Conservation (phyloP, 2,888 invertebrate genomes). For the Andrena bucephala region DNA sequence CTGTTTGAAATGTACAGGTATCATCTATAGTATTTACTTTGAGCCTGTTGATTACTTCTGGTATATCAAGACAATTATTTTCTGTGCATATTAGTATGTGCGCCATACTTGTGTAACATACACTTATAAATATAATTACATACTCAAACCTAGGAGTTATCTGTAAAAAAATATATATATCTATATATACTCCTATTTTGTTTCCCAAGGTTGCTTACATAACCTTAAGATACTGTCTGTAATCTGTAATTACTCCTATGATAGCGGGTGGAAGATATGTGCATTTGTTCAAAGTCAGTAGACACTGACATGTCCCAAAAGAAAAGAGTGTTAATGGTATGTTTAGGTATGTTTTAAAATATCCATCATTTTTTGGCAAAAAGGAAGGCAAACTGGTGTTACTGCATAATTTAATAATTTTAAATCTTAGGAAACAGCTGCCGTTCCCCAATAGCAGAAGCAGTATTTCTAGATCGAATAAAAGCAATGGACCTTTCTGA, state of each 20-base stretch:
- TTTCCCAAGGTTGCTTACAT: conserved; percentile 22
- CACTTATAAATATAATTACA: neutral
- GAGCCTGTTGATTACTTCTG: neutral
- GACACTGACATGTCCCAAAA: conserved; percentile 65
- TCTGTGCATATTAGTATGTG: neutral
- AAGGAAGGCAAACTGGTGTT: conserved; percentile 22
- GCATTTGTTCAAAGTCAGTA: conserved; percentile 2
- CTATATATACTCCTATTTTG: neutral
- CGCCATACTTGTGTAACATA: too few relatives aligned
- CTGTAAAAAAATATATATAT: neutral
- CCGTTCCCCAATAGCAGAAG: conserved; percentile 97
- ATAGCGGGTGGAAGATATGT: neutral
- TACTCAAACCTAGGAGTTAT: neutral
- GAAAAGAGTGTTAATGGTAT: conserved; percentile 77
- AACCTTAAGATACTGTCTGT: conserved; percentile 18
- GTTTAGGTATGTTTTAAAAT: conserved; percentile 72
- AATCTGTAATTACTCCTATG: neutral
- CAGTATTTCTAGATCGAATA: conserved; percentile 92
- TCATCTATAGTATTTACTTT: neutral
- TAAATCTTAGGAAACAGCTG: conserved; percentile 83
- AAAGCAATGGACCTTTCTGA: conserved; percentile 87
- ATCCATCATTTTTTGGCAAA: neutral
- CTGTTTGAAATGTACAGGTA: neutral
- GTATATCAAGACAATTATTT: neutral
- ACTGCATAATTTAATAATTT: neutral